Base-by-base conservation (phyloP, 1,140 invertebrate genomes). In the Mactra quadrangularis region DNA sequence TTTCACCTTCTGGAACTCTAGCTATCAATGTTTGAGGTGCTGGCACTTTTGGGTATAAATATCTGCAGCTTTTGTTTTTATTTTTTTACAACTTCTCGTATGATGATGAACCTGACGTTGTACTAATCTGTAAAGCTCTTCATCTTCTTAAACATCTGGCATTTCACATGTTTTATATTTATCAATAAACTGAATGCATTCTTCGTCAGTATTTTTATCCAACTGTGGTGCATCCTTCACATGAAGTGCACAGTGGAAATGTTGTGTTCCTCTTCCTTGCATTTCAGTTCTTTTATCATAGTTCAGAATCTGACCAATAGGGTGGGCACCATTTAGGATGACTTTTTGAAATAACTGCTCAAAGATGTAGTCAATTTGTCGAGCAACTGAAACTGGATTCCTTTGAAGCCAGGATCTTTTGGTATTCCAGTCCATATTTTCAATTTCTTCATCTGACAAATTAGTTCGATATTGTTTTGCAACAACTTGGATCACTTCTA, bases 271-370 rank as follows among this genome's bases (percentile, higher is more conserved):
- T 50, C 57, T 77, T 27, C 74, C 57, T 38, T 77, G 74, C 57
- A 77, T 77, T 77, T 77, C 74, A 9, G 74, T 77, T 77, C 74
- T 77, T 77, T 29, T 77, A 50, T 77, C 74, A 31, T 77, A 77
- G 57, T 66, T 68, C 27, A 52, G 25, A 19, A 79, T 66, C 41
- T 52, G 3, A 13, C 60, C 75, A 78, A 53, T 66, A 33, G 60
- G 75, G 45, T 78, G 41, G 47, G 22, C 11, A 52, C 59, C 59
- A 66, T 27, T 78, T 29, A 78, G 33, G 19, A 66, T 66, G 7
- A 76, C 74, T 29, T 76, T 76, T 29, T 31, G 35, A 62, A 66
- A 78, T 53, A 78, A 66, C 15, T 78, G 75, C 53, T 78, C 75
- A 38, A 78, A 78, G 25, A 76, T 76, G 22, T 60, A 76, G 60